Percentiles rank a stretch among this genome's conserved stretches.
These are phyloP conservation scores for Protobothrops flavoviridis DNA, from an alignment of 2,113 vertebrate species.

Conservation along the genomic window DNA sequence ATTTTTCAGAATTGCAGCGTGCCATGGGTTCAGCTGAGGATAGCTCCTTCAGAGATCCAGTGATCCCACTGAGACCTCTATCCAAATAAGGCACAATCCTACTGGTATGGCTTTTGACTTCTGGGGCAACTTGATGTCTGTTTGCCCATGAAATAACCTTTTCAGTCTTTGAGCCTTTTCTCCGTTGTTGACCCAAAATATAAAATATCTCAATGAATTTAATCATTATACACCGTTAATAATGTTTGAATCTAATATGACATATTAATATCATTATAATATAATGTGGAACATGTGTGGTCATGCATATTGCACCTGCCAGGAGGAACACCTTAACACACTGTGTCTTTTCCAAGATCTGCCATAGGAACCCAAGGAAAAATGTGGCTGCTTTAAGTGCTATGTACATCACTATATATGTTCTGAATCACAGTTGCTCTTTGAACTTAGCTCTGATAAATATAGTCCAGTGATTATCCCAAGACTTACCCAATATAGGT, in stretches of 20 bases:
- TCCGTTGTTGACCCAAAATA: background rate
- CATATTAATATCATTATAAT: background rate
- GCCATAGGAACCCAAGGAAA: background rate
- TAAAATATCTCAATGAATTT: background rate
- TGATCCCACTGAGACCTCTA: background rate
- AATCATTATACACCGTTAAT: background rate
- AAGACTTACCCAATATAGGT: background rate
- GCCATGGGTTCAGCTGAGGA: background rate
- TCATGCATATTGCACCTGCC: background rate
- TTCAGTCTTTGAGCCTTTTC: background rate
- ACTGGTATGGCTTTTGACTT: background rate
- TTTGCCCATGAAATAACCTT: background rate
- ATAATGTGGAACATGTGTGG: background rate
- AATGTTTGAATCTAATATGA: background rate
- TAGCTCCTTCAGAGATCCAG: background rate
- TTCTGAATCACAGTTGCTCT: background rate
- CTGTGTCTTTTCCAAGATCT: background rate
- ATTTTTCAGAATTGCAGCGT: background rate
- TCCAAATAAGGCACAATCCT: background rate
- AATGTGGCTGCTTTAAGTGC: background rate
- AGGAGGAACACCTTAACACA: background rate
- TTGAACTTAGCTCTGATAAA: background rate
- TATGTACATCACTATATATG: background rate
- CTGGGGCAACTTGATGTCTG: background rate
- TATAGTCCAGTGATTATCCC: background rate